Evolutionary conservation across 2,888 invertebrate species (phyloP).

Genomic region (Drosophila acutilabella): DNA sequence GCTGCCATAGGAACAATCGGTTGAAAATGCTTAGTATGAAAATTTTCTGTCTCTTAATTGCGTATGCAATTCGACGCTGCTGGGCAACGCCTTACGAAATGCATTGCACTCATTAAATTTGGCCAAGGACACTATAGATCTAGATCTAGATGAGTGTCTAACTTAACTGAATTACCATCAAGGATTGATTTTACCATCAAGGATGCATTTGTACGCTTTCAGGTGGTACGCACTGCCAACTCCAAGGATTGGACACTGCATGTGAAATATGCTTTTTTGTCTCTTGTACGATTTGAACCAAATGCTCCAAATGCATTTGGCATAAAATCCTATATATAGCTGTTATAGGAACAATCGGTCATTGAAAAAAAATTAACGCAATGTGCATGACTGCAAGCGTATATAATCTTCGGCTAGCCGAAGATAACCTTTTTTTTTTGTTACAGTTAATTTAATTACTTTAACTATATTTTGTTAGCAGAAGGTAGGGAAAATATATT

Average conservation of each 20-base stretch:
- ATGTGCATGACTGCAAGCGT: too few species aligned
- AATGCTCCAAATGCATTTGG: too few species aligned
- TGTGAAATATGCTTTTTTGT: conserved; percentile 94
- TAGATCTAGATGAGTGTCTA: conserved; percentile 1
- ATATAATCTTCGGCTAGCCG: too few species aligned
- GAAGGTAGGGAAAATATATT: not conserved
- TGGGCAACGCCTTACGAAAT: conserved; percentile 38
- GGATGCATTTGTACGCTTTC: conserved; percentile 56
- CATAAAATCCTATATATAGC: too few species aligned
- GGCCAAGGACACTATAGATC: conserved; percentile 50
- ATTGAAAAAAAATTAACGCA: too few species aligned
- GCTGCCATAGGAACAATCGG: too few species aligned
- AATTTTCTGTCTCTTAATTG: too few species aligned
- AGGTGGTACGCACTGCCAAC: conserved; percentile 87
- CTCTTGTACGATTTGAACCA: too few species aligned
- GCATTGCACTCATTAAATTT: conserved; percentile 77
- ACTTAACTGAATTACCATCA: conserved; percentile 12
- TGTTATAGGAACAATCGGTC: too few species aligned
- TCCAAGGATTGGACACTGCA: conserved; percentile 96
- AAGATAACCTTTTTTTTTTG: too few species aligned
- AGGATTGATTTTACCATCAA: conserved; percentile 71
- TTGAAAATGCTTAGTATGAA: too few species aligned
- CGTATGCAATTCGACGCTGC: conserved; percentile 64
- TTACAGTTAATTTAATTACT: not conserved
- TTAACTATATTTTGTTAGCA: too few species aligned